Percentiles rank a stretch among this genome's conserved stretches.
Conservation (phyloP, 2,113 vertebrate species). For the Laterallus jamaicensis region DNA sequence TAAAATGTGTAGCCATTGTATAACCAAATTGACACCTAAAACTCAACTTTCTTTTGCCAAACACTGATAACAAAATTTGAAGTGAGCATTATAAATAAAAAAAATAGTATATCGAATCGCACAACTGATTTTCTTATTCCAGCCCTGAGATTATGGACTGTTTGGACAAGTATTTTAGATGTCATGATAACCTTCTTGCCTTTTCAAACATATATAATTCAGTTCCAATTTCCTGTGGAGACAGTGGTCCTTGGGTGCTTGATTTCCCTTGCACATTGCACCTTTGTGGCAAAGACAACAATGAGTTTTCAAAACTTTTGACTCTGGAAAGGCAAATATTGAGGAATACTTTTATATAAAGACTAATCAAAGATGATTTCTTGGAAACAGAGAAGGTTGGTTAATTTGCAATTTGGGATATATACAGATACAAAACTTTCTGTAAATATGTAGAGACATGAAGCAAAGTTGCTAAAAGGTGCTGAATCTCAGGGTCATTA, state of each 20-base stretch:
- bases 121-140: background rate
- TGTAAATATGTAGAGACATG: background rate
- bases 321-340: background rate
- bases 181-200: rapidly evolving
- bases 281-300: background rate
- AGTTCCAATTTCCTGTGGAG: background rate
- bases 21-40: background rate
- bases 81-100: background rate
- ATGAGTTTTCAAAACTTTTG: background rate
- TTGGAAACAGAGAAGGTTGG: background rate
- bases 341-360: background rate
- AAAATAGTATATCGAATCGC: background rate
- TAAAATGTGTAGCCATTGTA: background rate
- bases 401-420: background rate
- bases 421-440: background rate
- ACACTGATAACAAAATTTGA: background rate
- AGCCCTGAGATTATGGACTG: background rate
- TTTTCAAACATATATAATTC: background rate
- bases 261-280: background rate
- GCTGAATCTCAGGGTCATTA: background rate
- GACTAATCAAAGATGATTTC: background rate
- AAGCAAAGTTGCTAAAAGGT: background rate
- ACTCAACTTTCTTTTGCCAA: background rate
- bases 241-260: background rate
- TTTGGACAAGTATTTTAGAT: background rate